Evolutionary conservation across 2,888 invertebrate genomes (phyloP).

Genomic region (Andrena marginata): DNA sequence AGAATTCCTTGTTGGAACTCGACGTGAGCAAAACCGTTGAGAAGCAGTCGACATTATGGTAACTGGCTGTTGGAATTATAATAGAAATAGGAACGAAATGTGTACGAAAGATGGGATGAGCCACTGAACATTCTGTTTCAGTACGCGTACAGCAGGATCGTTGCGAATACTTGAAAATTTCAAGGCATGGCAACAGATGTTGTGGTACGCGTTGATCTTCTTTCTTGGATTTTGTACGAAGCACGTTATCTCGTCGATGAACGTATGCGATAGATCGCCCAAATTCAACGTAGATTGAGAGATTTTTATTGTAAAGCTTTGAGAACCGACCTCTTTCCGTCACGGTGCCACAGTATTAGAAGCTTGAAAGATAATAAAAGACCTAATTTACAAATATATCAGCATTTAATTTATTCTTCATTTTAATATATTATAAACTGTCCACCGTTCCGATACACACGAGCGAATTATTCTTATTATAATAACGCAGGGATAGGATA

Average conservation of each 20-base stretch:
- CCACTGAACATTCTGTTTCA: constrained; percentile 21
- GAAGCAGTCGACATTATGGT: constrained; percentile 44
- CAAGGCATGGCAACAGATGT: constrained; percentile 70
- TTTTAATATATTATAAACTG: constrained; percentile 52
- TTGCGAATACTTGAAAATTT: constrained; percentile 51
- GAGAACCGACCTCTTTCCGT: constrained; percentile 13
- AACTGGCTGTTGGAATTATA: not conserved
- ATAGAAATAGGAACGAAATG: not conserved
- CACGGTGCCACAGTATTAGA: constrained; percentile 43
- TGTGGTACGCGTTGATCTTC: constrained; percentile 77
- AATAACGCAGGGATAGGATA: constrained; percentile 82
- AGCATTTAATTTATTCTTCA: constrained; percentile 35
- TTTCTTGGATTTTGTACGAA: constrained; percentile 78
- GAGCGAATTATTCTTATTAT: constrained; percentile 81
- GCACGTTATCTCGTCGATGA: constrained; percentile 71
- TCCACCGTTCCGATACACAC: constrained; percentile 81
- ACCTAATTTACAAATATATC: constrained; percentile 55
- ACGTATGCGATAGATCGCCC: not conserved
- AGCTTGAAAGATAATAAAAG: constrained; percentile 40
- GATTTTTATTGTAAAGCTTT: not conserved
- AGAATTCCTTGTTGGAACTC: constrained; percentile 24
- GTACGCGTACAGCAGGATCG: constrained; percentile 39
- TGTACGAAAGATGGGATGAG: not conserved
- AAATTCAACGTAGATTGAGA: not conserved
- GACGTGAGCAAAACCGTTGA: constrained; percentile 32